Conservation (phyloP, 2,888 invertebrate genomes). For the Hoplodrina blanda region DNA sequence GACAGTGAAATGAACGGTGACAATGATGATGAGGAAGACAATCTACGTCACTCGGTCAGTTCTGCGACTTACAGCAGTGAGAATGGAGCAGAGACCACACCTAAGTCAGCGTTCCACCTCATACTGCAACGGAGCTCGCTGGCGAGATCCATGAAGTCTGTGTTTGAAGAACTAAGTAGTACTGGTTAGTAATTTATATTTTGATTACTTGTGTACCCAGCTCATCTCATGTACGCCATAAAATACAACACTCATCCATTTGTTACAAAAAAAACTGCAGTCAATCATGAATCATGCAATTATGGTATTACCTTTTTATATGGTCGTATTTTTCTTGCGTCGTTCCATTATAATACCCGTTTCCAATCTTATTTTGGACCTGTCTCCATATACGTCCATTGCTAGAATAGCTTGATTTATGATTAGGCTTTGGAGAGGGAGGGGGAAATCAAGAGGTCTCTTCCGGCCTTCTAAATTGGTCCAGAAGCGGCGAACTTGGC, state of each 20-base stretch:
- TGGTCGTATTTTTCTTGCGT: neutral
- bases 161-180: slow-evolving; percentile 94
- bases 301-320: neutral
- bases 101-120: slow-evolving; percentile 93
- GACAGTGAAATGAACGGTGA: slow-evolving; percentile 86
- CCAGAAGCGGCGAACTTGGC: too few relatives aligned
- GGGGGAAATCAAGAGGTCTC: too few relatives aligned
- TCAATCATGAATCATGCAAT: slow-evolving; percentile 16
- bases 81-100: slow-evolving; percentile 69
- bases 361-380: too few relatives aligned
- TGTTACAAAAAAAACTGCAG: neutral
- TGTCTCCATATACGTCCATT: too few relatives aligned
- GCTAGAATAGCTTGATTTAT: too few relatives aligned
- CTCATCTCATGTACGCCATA: neutral
- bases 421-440: too few relatives aligned
- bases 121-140: slow-evolving; percentile 95
- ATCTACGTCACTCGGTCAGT: slow-evolving; percentile 81
- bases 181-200: slow-evolving; percentile 81
- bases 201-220: neutral
- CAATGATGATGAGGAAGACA: slow-evolving; percentile 85
- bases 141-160: slow-evolving; percentile 95
- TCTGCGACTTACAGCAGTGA: slow-evolving; percentile 79
- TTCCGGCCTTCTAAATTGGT: too few relatives aligned
- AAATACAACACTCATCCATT: neutral
- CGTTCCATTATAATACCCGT: neutral